Base-by-base conservation (phyloP, 1,140 invertebrate genomes). In the Argopecten irradians region DNA sequence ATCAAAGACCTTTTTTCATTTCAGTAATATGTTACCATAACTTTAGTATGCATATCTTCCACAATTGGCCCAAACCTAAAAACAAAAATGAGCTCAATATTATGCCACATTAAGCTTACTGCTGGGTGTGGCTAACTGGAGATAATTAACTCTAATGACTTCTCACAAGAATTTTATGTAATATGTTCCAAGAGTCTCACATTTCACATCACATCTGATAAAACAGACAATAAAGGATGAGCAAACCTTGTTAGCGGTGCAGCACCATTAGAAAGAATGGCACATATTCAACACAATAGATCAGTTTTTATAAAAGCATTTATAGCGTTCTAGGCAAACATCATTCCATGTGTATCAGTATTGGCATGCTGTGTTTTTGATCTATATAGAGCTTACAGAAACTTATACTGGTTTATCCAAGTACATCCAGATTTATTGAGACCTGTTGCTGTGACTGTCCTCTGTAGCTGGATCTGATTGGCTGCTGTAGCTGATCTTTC, bases 401-500 rank as follows among this genome's bases (percentile, higher is more conserved):
- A 28, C 16, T 28, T 71, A n/a, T n/a, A 16, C 55, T 71, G n/a
- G 55, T 71, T 71, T n/a, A 71, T 71, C 55, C 55, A 71, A 71
- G 55, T 71, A 71, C 55, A 71, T n/a, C n/a, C 55, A 28, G 55
- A 71, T 71, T 71, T 71, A 71, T 71, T 16, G n/a, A 71, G 55
- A n/a, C 7, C 22, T 71, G 55, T n/a, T 71, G 1, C n/a, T n/a
- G 55, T 28, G 19, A 8, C 5, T 22, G 8, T 71, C 55, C 28
- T 71, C n/a, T 71, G 1, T 3, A 71, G 55, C n/a, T 71, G 5
- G 5, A 28, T 71, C 55, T 71, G 55, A 71, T 71, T 71, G 55
- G 55, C 55, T 11, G 28, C 55, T 55, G 14, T 71, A 71, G 22
- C 1, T n/a, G 28, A 71, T 71, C 55, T 16, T 28, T 5, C 22